A percentile compares a stretch with the other conserved stretches of the same genome.
Evolutionary conservation across 2,888 invertebrate genomes (phyloP).

Genomic region (Dynastes grantii): DNA sequence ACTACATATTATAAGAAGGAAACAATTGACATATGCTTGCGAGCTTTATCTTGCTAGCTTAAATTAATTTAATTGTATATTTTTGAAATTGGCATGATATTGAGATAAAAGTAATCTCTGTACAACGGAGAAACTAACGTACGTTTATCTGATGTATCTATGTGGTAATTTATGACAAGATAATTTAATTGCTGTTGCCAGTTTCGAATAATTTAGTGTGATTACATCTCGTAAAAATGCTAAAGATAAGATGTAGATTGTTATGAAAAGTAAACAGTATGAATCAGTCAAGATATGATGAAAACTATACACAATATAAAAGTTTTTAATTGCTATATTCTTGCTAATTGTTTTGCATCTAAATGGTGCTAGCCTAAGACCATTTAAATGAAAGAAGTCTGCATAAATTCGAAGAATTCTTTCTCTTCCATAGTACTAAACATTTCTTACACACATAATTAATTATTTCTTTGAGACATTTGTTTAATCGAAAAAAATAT

Average conservation of each 20-base stretch:
- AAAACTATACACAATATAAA: background rate
- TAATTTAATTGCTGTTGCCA: background rate
- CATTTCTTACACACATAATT: background rate
- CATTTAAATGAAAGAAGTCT: background rate
- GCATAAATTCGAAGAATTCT: background rate
- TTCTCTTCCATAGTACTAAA: background rate
- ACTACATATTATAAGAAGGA: background rate
- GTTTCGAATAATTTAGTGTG: background rate
- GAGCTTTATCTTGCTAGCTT: background rate
- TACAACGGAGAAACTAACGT: background rate
- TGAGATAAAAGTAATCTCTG: background rate
- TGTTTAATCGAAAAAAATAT: too few relatives aligned
- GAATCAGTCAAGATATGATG: background rate
- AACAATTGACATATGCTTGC: background rate
- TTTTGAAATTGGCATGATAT: background rate
- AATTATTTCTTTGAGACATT: background rate
- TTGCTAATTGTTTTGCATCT: background rate
- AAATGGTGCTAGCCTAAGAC: background rate
- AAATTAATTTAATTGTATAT: background rate
- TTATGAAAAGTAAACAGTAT: background rate
- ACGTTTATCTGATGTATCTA: background rate
- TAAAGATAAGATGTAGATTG: background rate
- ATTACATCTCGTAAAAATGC: conserved; percentile 2
- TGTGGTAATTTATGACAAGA: conserved; percentile 11
- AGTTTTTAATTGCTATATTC: background rate